Conservation (phyloP, 2,113 vertebrate species). For the Hippocampus comes region DNA sequence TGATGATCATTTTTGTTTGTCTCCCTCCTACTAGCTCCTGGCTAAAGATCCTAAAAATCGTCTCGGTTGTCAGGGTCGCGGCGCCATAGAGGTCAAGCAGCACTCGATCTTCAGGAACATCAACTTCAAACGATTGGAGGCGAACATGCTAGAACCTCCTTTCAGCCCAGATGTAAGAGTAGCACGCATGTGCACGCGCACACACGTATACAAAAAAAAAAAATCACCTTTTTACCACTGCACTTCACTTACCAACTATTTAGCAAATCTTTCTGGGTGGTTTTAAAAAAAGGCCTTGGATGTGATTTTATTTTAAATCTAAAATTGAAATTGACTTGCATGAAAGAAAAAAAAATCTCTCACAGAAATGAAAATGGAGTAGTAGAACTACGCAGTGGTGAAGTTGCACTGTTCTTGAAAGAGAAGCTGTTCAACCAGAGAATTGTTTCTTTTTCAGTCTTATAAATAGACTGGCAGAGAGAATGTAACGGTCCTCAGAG, state of each 20-base stretch:
- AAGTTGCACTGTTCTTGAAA: background rate
- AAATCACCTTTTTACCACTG: constrained; percentile 49
- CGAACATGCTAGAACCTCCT: constrained; percentile 84
- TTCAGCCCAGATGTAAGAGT: constrained; percentile 86
- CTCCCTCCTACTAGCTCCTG: constrained; percentile 73
- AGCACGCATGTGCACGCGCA: background rate
- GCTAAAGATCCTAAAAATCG: constrained; percentile 82
- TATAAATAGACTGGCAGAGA: constrained; percentile 16
- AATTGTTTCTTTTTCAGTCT: constrained; percentile 10
- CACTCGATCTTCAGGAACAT: constrained; percentile 86
- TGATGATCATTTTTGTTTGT: constrained; percentile 9
- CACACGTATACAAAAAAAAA: background rate
- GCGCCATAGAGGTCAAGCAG: constrained; percentile 79
- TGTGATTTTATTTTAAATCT: constrained; percentile 6
- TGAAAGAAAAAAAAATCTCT: background rate
- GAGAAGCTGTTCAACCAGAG: background rate
- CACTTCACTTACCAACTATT: constrained; percentile 35
- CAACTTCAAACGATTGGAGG: constrained; percentile 90
- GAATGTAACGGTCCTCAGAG: constrained; percentile 20
- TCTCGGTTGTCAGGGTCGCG: constrained; percentile 79
- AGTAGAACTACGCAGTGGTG: background rate
- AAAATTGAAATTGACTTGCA: background rate
- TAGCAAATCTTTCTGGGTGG: constrained; percentile 10
- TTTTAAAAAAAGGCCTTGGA: constrained; percentile 3
- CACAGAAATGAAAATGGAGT: background rate